Evolutionary conservation across 1,140 invertebrate species (phyloP).

Genomic region (Andricus grossulariae): DNA sequence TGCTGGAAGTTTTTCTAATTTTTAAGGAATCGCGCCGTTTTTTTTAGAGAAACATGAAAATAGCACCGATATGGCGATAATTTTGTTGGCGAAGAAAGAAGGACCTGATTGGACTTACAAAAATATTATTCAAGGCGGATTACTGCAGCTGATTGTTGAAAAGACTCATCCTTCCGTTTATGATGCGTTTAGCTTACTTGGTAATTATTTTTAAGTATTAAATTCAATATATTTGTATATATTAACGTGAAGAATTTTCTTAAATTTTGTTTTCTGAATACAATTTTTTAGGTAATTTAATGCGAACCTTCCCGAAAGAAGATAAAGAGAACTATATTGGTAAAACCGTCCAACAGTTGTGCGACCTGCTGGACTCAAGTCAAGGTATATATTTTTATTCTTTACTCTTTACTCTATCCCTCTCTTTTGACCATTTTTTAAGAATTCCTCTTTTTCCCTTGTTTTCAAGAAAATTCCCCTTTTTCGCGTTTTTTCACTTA

Average conservation of each 20-base stretch:
- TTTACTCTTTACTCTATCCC: too few relatives aligned
- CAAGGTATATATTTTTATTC: constrained; percentile 51
- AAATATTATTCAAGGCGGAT: constrained; percentile 59
- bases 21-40: constrained; percentile 28
- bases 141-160: constrained; percentile 64
- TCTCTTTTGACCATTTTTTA: too few relatives aligned
- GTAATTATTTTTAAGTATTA: constrained; percentile 47
- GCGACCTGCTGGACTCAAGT: constrained; percentile 57
- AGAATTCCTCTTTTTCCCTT: too few relatives aligned
- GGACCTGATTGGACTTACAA: constrained; percentile 59
- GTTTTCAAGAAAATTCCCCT: too few relatives aligned
- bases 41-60: constrained; percentile 48
- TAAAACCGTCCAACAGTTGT: constrained; percentile 60
- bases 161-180: constrained; percentile 55
- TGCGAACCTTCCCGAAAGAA: constrained; percentile 57
- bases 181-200: constrained; percentile 61
- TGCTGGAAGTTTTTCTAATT: constrained; percentile 7
- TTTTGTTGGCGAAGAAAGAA: constrained; percentile 65
- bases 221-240: background rate
- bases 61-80: constrained; percentile 56
- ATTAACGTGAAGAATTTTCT: background rate
- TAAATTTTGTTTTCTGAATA: constrained; percentile 13
- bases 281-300: constrained; percentile 59
- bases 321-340: constrained; percentile 51
- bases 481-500: too few relatives aligned